Percentiles rank a stretch among this genome's conserved stretches.
Evolutionary conservation across 2,113 vertebrate genomes (phyloP).

Genomic region (Macheiramphus alcinus): DNA sequence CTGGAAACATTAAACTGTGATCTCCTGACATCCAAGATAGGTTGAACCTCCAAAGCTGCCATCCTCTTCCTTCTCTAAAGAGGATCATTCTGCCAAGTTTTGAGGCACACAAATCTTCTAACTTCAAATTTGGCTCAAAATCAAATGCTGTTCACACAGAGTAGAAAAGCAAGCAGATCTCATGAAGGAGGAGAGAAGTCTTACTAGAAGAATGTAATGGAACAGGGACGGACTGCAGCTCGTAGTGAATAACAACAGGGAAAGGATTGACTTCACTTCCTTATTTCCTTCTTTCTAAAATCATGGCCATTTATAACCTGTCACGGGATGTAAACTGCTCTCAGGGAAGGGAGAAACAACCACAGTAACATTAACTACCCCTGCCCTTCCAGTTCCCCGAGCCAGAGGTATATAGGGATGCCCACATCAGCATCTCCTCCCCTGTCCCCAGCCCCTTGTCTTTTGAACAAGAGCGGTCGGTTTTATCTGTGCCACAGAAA

Average conservation of each 20-base stretch:
- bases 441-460: background rate
- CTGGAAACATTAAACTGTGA: background rate
- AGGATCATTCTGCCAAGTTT: background rate
- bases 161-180: background rate
- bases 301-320: background rate
- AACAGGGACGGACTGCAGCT: background rate
- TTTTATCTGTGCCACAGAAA: background rate
- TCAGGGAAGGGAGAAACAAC: background rate
- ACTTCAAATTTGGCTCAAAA: background rate
- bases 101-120: background rate
- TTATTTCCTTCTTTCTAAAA: background rate
- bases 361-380: background rate
- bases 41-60: background rate
- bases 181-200: background rate
- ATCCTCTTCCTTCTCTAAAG: background rate
- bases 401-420: accelerated
- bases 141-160: background rate
- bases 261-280: background rate
- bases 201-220: background rate
- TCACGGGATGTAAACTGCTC: accelerated
- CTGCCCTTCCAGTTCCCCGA: background rate
- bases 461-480: background rate
- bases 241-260: accelerated
- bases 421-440: background rate
- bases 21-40: background rate